A percentile compares a stretch with the other conserved stretches of the same genome.
These are phyloP conservation scores for Pachymerium ferrugineum DNA, from an alignment of 2,888 invertebrate genomes.

Conservation along the genomic window DNA sequence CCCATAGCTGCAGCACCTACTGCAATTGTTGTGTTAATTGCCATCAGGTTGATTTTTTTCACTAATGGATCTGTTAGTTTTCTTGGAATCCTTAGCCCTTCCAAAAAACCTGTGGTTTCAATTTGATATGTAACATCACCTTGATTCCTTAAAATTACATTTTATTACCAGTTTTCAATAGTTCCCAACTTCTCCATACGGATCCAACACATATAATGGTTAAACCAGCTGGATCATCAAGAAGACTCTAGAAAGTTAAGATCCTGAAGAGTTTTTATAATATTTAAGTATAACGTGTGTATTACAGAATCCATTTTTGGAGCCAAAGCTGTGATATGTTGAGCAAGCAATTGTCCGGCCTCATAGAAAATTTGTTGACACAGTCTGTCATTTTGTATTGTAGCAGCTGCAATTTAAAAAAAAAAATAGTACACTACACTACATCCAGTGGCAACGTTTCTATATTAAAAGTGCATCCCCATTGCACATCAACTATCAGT, in stretches of 20 bases:
- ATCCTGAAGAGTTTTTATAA: not conserved
- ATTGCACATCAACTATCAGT: no score
- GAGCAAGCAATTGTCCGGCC: constrained; percentile 62
- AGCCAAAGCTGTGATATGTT: constrained; percentile 60
- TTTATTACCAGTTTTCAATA: constrained; percentile 60
- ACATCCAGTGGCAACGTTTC: no score
- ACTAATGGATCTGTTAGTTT: constrained; percentile 12
- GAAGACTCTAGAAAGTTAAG: constrained; percentile 50
- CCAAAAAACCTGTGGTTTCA: not conserved
- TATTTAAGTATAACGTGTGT: constrained; percentile 4
- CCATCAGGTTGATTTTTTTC: constrained; percentile 13
- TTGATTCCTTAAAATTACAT: not conserved
- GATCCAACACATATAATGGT: constrained; percentile 87
- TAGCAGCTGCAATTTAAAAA: constrained; percentile 51
- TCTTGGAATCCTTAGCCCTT: not conserved
- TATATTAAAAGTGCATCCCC: no score
- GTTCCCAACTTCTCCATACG: constrained; percentile 88
- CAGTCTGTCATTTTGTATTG: constrained; percentile 66
- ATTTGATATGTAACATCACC: not conserved
- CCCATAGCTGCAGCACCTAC: constrained; percentile 13
- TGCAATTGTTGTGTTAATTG: constrained; percentile 16
- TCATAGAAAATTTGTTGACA: constrained; percentile 63
- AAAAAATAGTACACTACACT: constrained; percentile 2
- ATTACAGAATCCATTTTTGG: constrained; percentile 57
- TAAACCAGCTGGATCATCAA: constrained; percentile 56